Base-by-base conservation (phyloP, 2,797 vertebrate species). In the Gobionotothen gibberifrons region DNA sequence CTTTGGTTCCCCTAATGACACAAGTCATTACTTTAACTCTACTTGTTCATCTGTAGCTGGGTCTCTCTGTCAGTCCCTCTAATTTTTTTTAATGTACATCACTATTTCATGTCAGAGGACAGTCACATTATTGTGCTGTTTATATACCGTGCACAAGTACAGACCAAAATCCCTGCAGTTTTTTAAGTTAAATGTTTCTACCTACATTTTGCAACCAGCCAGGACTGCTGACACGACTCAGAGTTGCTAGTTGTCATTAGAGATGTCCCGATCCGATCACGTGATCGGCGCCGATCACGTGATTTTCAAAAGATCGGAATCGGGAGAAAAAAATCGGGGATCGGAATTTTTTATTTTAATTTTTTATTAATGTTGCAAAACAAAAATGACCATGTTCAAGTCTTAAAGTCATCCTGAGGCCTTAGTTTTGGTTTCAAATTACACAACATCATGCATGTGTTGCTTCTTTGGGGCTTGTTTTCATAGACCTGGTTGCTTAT, bases 1-100 rank as follows among this genome's bases (percentile, higher is more conserved):
- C 9, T 72, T 51, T 47, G 40, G 42, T 72, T 79, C 26, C 14
- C n/a, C 53, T 44, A 7, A 29, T 62, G 63, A 62, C 69, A 52
- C 17, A 58, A 44, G 44, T n/a, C 9, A 48, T 55, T 46, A 13
- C 46, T 51, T 65, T 19, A 53, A 52, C 29, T 54, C 36, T 69
- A 44, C 49, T 15, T 36, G 7, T 69, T 59, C 14, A 17, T 42
- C 40, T 74, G 8, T 29, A 14, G 14, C 9, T 40, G 3, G n/a
- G 52, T 40, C 16, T 68, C 26, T 67, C 49, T 46, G 9, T 46
- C 26, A 55, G 9, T 46, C 40, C 48, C 14, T 43, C 49, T 54
- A 17, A 32, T 22, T 14, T n/a, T 52, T 58, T 14, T 15, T 21
- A 26, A 26, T 68, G 58, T 52, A 66, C 40, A 40, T 22, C 29